Conservation (phyloP, 2,888 invertebrate genomes). For the Calliphora vomitoria region DNA sequence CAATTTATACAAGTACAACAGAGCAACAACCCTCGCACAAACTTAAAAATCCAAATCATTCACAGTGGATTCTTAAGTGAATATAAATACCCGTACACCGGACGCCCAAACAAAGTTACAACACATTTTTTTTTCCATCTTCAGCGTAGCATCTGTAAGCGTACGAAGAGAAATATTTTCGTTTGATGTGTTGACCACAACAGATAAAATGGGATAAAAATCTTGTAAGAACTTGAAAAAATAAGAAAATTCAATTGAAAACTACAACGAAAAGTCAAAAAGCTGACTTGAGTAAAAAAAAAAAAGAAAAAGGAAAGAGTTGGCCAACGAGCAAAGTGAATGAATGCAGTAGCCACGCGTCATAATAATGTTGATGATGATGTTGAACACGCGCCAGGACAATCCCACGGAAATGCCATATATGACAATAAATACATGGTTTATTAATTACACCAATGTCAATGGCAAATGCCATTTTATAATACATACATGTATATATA, state of each 20-base stretch:
- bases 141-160: not conserved
- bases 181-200: constrained; percentile 64
- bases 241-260: constrained; percentile 52
- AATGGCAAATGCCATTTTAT: constrained; percentile 26
- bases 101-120: constrained; percentile 60
- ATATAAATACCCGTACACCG: not conserved
- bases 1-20: too few species aligned
- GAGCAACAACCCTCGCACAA: constrained; percentile 29
- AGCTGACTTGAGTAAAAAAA: not conserved
- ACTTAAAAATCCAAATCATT: constrained; percentile 8
- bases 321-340: constrained; percentile 38
- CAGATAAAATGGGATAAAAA: constrained; percentile 68
- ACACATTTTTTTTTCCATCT: constrained; percentile 38
- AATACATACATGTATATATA: too few species aligned
- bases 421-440: constrained; percentile 72
- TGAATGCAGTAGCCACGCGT: constrained; percentile 72
- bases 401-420: constrained; percentile 73
- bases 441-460: constrained; percentile 71
- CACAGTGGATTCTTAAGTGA: not conserved
- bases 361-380: constrained; percentile 73
- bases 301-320: constrained; percentile 1
- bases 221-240: constrained; percentile 63
- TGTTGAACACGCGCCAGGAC: constrained; percentile 73
- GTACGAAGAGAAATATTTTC: constrained; percentile 24
- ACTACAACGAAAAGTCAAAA: constrained; percentile 28